phyloP scores from a whole-genome alignment of 2,888 invertebrate genomes.

The Lepeophtheirus nordmannii region DNA sequence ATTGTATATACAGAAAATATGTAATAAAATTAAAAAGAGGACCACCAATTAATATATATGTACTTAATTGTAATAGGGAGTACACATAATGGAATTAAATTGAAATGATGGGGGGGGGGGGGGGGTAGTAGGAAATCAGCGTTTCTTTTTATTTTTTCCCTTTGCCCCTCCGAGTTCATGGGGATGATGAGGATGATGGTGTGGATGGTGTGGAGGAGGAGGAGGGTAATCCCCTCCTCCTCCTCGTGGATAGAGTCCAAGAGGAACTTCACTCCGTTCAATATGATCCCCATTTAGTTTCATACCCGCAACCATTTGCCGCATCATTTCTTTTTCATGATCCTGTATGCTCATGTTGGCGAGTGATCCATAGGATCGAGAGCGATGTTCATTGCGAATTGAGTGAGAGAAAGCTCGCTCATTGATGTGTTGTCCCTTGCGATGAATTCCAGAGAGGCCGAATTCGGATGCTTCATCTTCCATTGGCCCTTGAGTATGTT shows the following conservation, averaged over 20 bases:
- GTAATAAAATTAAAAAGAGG: no score
- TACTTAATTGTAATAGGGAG: no score
- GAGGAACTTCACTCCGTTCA: constrained; percentile 50
- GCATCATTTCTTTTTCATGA: constrained; percentile 39
- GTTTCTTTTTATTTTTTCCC: neutral
- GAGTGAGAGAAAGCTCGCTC: constrained; percentile 86
- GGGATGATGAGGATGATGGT: neutral
- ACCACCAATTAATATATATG: no score
- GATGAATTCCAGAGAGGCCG: constrained; percentile 61
- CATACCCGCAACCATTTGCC: constrained; percentile 66
- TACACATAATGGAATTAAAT: no score
- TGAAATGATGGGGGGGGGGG: no score
- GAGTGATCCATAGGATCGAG: constrained; percentile 76
- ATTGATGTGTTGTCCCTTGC: constrained; percentile 77
- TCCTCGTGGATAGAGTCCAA: constrained; percentile 40
- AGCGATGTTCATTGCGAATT: constrained; percentile 79
- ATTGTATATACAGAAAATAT: no score
- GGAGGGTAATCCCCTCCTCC: neutral
- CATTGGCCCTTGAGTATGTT: constrained; percentile 30
- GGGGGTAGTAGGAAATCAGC: neutral
- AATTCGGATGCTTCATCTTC: constrained; percentile 40
- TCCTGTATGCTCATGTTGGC: constrained; percentile 55
- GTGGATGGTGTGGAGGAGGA: neutral
- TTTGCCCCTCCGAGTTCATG: neutral
- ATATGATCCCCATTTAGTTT: constrained; percentile 61